phyloP scores from a whole-genome alignment of 2,113 vertebrate species.

The Notarius lentiginosus region DNA sequence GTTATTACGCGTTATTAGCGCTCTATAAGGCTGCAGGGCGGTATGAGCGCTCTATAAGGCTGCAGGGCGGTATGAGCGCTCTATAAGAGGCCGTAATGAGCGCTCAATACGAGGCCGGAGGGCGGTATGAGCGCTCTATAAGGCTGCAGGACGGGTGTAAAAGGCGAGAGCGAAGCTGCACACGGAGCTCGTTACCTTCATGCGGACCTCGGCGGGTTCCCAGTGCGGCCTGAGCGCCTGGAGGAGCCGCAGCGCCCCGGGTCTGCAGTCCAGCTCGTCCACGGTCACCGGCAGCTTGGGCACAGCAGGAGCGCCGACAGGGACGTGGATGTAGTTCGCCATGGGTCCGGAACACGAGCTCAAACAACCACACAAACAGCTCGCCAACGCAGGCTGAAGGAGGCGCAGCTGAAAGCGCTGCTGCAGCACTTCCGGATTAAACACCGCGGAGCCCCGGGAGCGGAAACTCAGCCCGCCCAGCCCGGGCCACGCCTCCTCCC shows the following conservation, averaged over 20 bases:
- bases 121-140: too few species aligned
- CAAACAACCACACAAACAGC: too few species aligned
- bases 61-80: too few species aligned
- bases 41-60: too few species aligned
- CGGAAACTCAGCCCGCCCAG: slow-evolving; percentile 18
- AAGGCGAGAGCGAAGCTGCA: background rate
- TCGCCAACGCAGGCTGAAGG: too few species aligned
- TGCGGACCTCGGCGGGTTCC: slow-evolving; percentile 75
- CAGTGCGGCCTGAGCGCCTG: slow-evolving; percentile 74
- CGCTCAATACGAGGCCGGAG: too few species aligned
- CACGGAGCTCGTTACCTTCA: slow-evolving; percentile 66
- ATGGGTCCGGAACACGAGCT: slow-evolving; percentile 49
- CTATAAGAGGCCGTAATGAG: too few species aligned
- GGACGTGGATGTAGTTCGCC: slow-evolving; percentile 80
- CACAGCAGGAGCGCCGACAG: slow-evolving; percentile 72
- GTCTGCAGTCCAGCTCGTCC: slow-evolving; percentile 72
- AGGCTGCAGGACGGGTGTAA: too few species aligned
- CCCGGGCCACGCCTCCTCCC: background rate
- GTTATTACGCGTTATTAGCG: too few species aligned
- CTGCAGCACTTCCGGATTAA: background rate
- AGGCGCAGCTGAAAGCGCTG: background rate
- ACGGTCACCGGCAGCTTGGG: slow-evolving; percentile 76
- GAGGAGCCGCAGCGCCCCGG: slow-evolving; percentile 70
- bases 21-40: too few species aligned
- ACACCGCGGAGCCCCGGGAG: too few species aligned